A percentile compares a stretch with the other conserved stretches of the same genome.
Conservation (phyloP, 2,113 vertebrate species). For the Coturnix japonica region DNA sequence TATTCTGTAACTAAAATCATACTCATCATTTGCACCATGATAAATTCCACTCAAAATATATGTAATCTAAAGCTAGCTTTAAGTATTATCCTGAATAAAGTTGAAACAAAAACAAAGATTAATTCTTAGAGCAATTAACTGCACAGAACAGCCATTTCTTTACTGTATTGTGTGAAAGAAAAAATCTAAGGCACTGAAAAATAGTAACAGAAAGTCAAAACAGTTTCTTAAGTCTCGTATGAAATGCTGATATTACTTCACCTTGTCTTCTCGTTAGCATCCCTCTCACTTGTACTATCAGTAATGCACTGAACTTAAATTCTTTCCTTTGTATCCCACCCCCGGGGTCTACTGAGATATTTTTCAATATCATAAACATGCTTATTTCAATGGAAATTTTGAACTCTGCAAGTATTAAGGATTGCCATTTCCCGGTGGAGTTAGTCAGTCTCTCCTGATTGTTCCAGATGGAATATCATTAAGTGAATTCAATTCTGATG, state of each 20-base stretch:
- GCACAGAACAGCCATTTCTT: not conserved
- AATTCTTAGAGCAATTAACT: not conserved
- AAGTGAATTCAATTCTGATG: not conserved
- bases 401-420: not conserved
- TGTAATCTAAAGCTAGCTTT: not conserved
- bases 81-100: not conserved
- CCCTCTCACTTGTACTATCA: not conserved
- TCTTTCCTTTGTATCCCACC: not conserved
- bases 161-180: not conserved
- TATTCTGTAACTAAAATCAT: not conserved
- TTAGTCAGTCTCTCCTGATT: not conserved
- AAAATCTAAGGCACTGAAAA: not conserved
- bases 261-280: not conserved
- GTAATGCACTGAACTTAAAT: not conserved
- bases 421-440: not conserved
- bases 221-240: not conserved
- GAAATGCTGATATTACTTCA: not conserved
- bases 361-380: not conserved
- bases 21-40: not conserved
- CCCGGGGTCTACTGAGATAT: not conserved
- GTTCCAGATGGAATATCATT: not conserved
- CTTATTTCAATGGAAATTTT: not conserved
- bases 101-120: not conserved
- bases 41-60: not conserved
- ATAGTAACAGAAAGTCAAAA: not conserved